These are phyloP conservation scores for Aplochiton taeniatus DNA, from an alignment of 2,797 vertebrate genomes.

Conservation along the genomic window DNA sequence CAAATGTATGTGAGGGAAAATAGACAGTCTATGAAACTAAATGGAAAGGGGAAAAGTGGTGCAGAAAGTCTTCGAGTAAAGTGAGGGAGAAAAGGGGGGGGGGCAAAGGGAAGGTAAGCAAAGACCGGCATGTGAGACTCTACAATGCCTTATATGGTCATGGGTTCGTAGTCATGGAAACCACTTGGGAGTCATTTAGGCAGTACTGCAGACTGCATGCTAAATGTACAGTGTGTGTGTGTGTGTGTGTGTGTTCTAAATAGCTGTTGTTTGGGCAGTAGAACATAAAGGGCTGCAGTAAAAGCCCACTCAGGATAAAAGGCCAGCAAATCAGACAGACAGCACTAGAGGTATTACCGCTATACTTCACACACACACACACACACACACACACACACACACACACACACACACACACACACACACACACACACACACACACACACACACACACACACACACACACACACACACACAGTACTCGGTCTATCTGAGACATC, in stretches of 20 bases:
- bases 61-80: not conserved
- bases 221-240: slow-evolving; percentile 68
- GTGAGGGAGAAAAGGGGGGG: slow-evolving; percentile 45
- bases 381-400: slow-evolving; percentile 1
- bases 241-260: slow-evolving; percentile 58
- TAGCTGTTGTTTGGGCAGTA: slow-evolving; percentile 70
- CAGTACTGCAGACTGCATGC: slow-evolving; percentile 70
- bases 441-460: not conserved
- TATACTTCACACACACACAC: slow-evolving; percentile 30
- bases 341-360: slow-evolving; percentile 52
- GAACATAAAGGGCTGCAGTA: slow-evolving; percentile 70
- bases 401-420: not conserved
- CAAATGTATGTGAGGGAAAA: slow-evolving; percentile 41
- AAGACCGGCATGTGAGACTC: slow-evolving; percentile 47
- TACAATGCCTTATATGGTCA: slow-evolving; percentile 69
- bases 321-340: slow-evolving; percentile 71
- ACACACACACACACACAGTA: slow-evolving; percentile 34
- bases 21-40: slow-evolving; percentile 30
- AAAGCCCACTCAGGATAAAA: slow-evolving; percentile 76
- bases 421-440: slow-evolving; percentile 11
- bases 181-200: slow-evolving; percentile 73
- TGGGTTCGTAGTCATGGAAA: slow-evolving; percentile 73
- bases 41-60: slow-evolving; percentile 1
- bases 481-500: slow-evolving; percentile 23
- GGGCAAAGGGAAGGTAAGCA: slow-evolving; percentile 35